Conservation (phyloP, 2,113 vertebrate genomes). For the Urocolius indicus region DNA sequence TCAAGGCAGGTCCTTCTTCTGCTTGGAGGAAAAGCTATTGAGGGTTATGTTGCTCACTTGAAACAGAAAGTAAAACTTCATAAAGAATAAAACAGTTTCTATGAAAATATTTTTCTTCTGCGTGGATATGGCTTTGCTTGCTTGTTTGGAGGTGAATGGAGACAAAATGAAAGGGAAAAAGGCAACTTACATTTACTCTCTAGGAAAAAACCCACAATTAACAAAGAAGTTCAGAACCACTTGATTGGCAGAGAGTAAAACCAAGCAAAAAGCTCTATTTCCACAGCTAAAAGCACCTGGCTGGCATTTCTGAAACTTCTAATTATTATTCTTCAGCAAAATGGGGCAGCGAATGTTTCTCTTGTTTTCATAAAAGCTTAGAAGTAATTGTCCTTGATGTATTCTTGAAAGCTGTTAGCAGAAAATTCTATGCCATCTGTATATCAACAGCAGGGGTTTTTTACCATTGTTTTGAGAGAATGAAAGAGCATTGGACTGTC, state of each 20-base stretch:
- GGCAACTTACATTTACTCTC: not conserved
- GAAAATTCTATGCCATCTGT: conserved; percentile 10
- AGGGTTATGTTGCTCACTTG: not conserved
- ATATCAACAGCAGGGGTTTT: not conserved
- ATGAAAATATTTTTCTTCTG: not conserved
- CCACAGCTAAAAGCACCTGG: not conserved
- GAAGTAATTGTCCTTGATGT: conserved; percentile 36
- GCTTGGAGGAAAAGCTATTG: not conserved
- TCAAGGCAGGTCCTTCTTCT: not conserved
- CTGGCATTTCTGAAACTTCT: not conserved
- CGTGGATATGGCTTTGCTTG: not conserved
- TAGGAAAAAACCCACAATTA: not conserved
- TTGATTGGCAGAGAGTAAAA: conserved; percentile 32
- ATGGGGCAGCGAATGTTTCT: not conserved
- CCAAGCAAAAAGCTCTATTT: not conserved
- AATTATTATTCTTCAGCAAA: conserved; percentile 23
- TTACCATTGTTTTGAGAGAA: not conserved
- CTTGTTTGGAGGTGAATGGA: not conserved
- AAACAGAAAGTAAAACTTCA: not conserved
- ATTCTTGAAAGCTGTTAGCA: not conserved
- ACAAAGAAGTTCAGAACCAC: not conserved
- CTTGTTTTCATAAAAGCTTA: conserved; percentile 11
- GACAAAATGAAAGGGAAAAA: not conserved
- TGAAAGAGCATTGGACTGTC: not conserved
- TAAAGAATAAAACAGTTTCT: not conserved